Base-by-base conservation (phyloP, 2,113 vertebrate species). In the Eclectus roratus region DNA sequence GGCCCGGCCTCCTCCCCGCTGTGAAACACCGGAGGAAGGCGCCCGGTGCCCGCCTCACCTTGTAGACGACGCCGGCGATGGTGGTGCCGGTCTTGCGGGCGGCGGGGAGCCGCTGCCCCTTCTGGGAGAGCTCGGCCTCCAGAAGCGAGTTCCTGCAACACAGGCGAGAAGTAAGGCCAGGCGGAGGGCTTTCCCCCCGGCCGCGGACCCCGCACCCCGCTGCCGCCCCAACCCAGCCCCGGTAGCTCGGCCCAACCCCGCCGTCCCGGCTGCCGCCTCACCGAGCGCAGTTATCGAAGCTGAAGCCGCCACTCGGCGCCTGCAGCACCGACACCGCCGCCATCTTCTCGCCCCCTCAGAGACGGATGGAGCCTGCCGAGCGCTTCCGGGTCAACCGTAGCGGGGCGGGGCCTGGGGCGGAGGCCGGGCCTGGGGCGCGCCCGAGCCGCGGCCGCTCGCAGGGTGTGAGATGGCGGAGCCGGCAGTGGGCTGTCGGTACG, bases 61-160 rank as follows among this genome's bases (percentile, higher is more conserved):
- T 99, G 91, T 97, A 99, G 50, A 99, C 98, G 16, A 99, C 63
- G 1, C 99, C 99, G 55, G 98, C 99, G 88, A 99, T 99, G 29
- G 99, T 99, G 10, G 99, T 99, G 85, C 99, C 99, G 0, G 99
- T 99, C 97, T 99, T 99, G 43, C 99, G 98, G 44, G 98, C 98
- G 41, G 97, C 52, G 25, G 99, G 99, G 64, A 99, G 87, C 19
- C 97, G 98, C 83, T 94, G 97, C 19, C 99, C 99, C 73, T 98
- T 96, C 93, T 97, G 98, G 14, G 44, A 91, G 9, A 98, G 97
- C 77, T 99, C 98, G 13, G 95, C 93, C 94, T 99, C 98, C 96
- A 99, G 92, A 11, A 97, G 37, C 4, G 97, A 98, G 98, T 99
- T 99, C 97, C 99, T 99, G 84, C 69, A 95, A 96, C n/a, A 89